Conservation (phyloP, 2,888 invertebrate species). For the Toxonevra muliebris region DNA sequence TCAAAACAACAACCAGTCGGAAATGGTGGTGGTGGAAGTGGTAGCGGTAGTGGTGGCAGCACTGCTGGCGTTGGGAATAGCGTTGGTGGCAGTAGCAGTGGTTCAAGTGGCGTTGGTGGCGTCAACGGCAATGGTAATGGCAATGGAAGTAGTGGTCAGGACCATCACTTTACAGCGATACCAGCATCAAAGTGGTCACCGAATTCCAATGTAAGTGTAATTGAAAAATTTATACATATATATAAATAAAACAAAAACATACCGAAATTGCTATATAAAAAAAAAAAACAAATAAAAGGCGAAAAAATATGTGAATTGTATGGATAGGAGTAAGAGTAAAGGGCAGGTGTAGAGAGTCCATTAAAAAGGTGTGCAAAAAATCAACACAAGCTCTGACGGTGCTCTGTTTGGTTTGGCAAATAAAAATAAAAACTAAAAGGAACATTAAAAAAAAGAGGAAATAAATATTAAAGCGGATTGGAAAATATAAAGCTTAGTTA, state of each 20-base stretch:
- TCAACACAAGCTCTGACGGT: no score
- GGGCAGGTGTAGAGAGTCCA: no score
- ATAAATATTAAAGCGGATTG: no score
- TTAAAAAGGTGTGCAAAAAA: background rate
- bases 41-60: slow-evolving; percentile 47
- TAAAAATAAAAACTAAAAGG: no score
- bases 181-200: slow-evolving; percentile 63
- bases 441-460: no score
- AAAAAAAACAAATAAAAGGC: background rate
- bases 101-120: slow-evolving; percentile 47
- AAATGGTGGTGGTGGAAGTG: slow-evolving; percentile 47
- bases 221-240: slow-evolving; percentile 12
- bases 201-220: slow-evolving; percentile 61
- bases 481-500: no score
- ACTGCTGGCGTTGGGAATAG: slow-evolving; percentile 38
- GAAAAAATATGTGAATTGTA: no score
- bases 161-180: slow-evolving; percentile 57
- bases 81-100: slow-evolving; percentile 45
- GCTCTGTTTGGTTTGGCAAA: no score
- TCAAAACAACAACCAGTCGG: slow-evolving; percentile 37
- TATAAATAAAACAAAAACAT: background rate
- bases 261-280: slow-evolving; percentile 1
- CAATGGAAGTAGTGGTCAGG: slow-evolving; percentile 45
- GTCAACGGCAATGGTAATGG: slow-evolving; percentile 38
- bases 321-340: no score